Percentiles rank a stretch among this genome's conserved stretches.
These are phyloP conservation scores for Etheostoma nigrum DNA, from an alignment of 2,797 vertebrate species.

Conservation along the genomic window DNA sequence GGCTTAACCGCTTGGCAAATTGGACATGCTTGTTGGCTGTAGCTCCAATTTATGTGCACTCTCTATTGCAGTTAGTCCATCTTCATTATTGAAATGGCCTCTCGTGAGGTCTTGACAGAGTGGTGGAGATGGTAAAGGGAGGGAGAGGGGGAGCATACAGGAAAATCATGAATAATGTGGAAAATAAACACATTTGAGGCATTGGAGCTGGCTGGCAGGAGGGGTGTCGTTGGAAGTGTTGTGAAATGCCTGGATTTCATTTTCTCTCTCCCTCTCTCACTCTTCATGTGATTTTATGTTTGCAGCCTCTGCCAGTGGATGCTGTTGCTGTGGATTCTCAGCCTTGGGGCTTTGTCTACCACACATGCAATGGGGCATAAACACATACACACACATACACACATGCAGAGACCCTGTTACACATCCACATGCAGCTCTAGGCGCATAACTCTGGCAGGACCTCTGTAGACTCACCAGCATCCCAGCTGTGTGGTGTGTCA, in stretches of 20 bases:
- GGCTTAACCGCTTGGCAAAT: constrained; percentile 84
- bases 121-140: constrained; percentile 63
- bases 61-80: constrained; percentile 83
- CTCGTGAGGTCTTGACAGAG: constrained; percentile 78
- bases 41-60: constrained; percentile 82
- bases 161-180: constrained; percentile 80
- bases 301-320: constrained; percentile 71
- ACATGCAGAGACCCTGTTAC: constrained; percentile 23
- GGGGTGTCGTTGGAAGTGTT: constrained; percentile 59
- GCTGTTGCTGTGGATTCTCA: constrained; percentile 74
- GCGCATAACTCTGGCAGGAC: constrained; percentile 66
- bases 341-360: constrained; percentile 76
- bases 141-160: constrained; percentile 40
- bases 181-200: constrained; percentile 79
- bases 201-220: constrained; percentile 58
- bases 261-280: constrained; percentile 41
- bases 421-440: constrained; percentile 56
- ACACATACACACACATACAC: constrained; percentile 37
- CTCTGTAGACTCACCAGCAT: constrained; percentile 64
- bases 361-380: constrained; percentile 65
- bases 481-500: constrained; percentile 72
- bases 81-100: constrained; percentile 84
- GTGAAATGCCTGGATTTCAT: constrained; percentile 68
- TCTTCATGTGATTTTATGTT: constrained; percentile 64
- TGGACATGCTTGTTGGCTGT: constrained; percentile 84